Percentiles rank a stretch among this genome's conserved stretches.
Conservation (phyloP, 2,113 vertebrate genomes). For the Bubalus kerabau region DNA sequence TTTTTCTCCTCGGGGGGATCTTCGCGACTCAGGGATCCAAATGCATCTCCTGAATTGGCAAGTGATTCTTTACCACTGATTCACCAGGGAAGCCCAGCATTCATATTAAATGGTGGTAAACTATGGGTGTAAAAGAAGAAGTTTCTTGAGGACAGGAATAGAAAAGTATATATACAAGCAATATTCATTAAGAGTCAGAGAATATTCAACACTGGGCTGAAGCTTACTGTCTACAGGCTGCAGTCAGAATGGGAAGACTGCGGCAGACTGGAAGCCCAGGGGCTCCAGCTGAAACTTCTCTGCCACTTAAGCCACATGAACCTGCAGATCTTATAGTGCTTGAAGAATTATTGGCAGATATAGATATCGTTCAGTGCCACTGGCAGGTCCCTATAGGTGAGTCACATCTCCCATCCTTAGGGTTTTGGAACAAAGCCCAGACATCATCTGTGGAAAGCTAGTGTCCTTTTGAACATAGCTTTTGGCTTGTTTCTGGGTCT, state of each 20-base stretch:
- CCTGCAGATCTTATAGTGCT: neutral
- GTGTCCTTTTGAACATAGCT: neutral
- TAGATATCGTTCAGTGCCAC: neutral
- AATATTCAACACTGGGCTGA: neutral
- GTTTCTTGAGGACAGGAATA: neutral
- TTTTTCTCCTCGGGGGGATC: neutral
- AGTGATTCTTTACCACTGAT: neutral
- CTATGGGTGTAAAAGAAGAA: neutral
- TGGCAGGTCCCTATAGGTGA: neutral
- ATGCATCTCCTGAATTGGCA: neutral
- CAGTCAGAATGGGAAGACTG: neutral
- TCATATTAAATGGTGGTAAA: neutral
- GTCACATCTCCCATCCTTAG: neutral
- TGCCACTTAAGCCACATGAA: neutral
- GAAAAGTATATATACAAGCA: neutral
- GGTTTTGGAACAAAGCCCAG: neutral
- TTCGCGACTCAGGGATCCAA: neutral
- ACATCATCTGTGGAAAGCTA: neutral
- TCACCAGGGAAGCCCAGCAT: neutral
- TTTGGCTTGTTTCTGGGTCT: neutral
- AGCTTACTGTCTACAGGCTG: too few species aligned
- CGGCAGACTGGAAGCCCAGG: neutral
- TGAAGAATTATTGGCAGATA: rapidly evolving
- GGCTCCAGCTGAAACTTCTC: neutral
- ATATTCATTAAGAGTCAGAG: neutral